phyloP scores from a whole-genome alignment of 2,888 invertebrate species.

The Drosophila basisetae region DNA sequence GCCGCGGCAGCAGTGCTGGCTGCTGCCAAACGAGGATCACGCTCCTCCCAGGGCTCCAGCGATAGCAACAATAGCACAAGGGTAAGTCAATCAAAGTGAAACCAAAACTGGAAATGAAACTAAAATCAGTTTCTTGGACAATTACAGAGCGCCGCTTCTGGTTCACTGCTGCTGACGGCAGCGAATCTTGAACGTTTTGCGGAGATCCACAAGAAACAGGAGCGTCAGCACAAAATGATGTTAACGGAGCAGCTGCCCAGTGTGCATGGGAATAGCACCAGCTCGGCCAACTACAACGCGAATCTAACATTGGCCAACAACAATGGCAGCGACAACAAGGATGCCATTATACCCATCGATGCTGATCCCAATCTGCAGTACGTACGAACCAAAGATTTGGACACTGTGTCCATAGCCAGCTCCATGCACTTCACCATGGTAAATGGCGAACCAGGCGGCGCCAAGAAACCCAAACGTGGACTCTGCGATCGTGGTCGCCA shows the following conservation, averaged over 20 bases:
- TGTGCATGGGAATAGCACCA: constrained; percentile 53
- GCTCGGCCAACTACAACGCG: constrained; percentile 68
- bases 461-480: constrained; percentile 88
- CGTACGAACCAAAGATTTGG: constrained; percentile 86
- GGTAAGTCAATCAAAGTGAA: constrained; percentile 86
- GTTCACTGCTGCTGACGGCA: constrained; percentile 91
- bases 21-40: constrained; percentile 86
- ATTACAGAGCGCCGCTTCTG: constrained; percentile 91
- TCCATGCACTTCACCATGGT: constrained; percentile 95
- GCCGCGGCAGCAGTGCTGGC: constrained; percentile 74
- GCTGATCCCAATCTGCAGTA: constrained; percentile 83
- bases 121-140: constrained; percentile 14
- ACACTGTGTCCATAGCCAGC: constrained; percentile 91
- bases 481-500: constrained; percentile 92
- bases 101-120: neutral
- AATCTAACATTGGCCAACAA: constrained; percentile 71
- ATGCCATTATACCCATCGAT: constrained; percentile 82
- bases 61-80: constrained; percentile 92
- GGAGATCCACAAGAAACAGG: constrained; percentile 86
- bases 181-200: constrained; percentile 89
- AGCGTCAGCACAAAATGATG: constrained; percentile 70
- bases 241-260: constrained; percentile 53
- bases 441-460: constrained; percentile 89
- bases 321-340: constrained; percentile 48
- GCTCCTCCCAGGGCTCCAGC: constrained; percentile 89